These are phyloP conservation scores for Campaea margaritaria DNA, from an alignment of 2,888 invertebrate species.

Conservation along the genomic window DNA sequence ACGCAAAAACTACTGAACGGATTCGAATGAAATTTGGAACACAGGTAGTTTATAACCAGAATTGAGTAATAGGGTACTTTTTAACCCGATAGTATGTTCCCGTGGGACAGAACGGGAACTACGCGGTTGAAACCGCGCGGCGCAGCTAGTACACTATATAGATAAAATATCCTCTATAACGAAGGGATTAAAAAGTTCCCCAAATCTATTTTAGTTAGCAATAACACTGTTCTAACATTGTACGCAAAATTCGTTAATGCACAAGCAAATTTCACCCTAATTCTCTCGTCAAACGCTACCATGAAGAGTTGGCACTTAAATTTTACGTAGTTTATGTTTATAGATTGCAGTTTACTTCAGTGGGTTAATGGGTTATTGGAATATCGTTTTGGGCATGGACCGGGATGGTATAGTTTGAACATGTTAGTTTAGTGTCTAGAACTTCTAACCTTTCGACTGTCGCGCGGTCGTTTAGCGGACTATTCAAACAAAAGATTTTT, in stretches of 20 bases:
- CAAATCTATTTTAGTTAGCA: not conserved
- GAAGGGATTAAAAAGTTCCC: not conserved
- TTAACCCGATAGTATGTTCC: too few relatives aligned
- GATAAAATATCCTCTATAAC: too few relatives aligned
- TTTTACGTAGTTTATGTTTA: conserved; percentile 30
- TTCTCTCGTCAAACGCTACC: conserved; percentile 10
- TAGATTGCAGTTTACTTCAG: conserved; percentile 24
- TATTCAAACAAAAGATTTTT: too few relatives aligned
- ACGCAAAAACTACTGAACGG: too few relatives aligned
- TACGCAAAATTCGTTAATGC: conserved; percentile 22
- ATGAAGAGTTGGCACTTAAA: conserved; percentile 16
- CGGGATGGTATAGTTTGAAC: not conserved
- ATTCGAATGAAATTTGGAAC: too few relatives aligned
- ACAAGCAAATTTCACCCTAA: conserved; percentile 14
- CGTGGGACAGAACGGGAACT: too few relatives aligned
- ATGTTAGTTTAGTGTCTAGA: not conserved
- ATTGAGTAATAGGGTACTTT: too few relatives aligned
- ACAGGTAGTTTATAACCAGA: too few relatives aligned
- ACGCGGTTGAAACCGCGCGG: too few relatives aligned
- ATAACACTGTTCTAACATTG: not conserved
- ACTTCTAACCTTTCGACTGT: not conserved
- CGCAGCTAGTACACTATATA: too few relatives aligned
- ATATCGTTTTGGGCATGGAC: conserved; percentile 2
- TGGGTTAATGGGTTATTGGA: conserved; percentile 17
- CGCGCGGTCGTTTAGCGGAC: too few relatives aligned